These are phyloP conservation scores for Sceliomorpha sp. DNA, from an alignment of 2,888 invertebrate genomes.

Conservation along the genomic window DNA sequence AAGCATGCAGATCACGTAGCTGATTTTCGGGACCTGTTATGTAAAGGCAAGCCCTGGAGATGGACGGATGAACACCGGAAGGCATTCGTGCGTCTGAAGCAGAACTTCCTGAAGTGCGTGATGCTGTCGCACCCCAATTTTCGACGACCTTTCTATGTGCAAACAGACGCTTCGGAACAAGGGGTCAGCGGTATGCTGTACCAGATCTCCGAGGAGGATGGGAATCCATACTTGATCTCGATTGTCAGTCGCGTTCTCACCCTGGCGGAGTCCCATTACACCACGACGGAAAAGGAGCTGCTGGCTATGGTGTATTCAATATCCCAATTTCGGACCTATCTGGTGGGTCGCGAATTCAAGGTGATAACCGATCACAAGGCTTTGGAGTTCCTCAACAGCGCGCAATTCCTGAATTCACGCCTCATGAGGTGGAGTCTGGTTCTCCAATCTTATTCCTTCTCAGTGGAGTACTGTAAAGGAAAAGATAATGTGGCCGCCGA, in stretches of 20 bases:
- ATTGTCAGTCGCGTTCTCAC: conserved; percentile 10
- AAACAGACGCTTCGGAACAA: conserved; percentile 9
- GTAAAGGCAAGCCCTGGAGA: conserved; percentile 7
- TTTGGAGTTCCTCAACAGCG: too few species aligned
- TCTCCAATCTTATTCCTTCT: conserved; percentile 33
- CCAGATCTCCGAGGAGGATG: not conserved
- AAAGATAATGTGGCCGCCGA: conserved; percentile 36
- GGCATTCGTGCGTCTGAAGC: conserved; percentile 11
- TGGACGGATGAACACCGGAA: conserved; percentile 15
- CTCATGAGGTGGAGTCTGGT: conserved; percentile 44
- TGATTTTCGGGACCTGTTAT: conserved; percentile 31
- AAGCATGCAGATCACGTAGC: conserved; percentile 20
- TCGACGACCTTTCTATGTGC: conserved; percentile 13
- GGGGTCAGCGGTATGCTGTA: conserved; percentile 18
- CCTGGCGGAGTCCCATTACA: conserved; percentile 14
- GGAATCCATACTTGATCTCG: conserved; percentile 12
- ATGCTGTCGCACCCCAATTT: conserved; percentile 15
- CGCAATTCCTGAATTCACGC: conserved; percentile 29
- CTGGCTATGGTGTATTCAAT: conserved; percentile 21
- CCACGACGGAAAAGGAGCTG: conserved; percentile 13
- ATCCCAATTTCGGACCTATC: conserved; percentile 16
- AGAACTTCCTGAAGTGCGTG: conserved; percentile 4
- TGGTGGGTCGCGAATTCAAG: too few species aligned
- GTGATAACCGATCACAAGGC: too few species aligned
- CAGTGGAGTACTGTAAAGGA: conserved; percentile 31